phyloP scores from a whole-genome alignment of 2,888 invertebrate species.

The Cheiracanthium punctorium region DNA sequence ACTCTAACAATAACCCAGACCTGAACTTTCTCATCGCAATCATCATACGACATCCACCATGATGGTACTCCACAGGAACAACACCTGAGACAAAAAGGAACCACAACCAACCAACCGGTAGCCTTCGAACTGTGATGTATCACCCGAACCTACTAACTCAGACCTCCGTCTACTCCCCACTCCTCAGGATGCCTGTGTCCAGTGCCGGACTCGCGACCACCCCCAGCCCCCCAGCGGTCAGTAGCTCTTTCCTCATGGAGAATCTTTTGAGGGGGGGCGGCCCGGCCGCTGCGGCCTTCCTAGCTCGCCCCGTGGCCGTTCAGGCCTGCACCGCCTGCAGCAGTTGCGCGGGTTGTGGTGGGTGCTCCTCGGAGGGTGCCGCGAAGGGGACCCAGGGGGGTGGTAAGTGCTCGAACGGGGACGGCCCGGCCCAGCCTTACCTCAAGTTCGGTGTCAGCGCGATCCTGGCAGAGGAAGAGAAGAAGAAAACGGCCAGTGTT shows the following conservation, averaged over 20 bases:
- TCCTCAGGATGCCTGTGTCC: slow-evolving; percentile 52
- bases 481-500: slow-evolving; percentile 55
- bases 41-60: not conserved
- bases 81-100: not conserved
- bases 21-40: not conserved
- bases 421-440: slow-evolving; percentile 42
- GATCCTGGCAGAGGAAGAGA: slow-evolving; percentile 79
- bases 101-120: not conserved
- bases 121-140: slow-evolving; percentile 47
- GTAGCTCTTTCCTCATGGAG: slow-evolving; percentile 71
- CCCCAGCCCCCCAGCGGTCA: slow-evolving; percentile 50
- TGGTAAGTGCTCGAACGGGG: slow-evolving; percentile 43
- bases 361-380: slow-evolving; percentile 21
- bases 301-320: slow-evolving; percentile 69
- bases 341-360: slow-evolving; percentile 43
- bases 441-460: slow-evolving; percentile 93
- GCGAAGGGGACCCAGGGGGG: slow-evolving; percentile 6
- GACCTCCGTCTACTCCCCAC: slow-evolving; percentile 56
- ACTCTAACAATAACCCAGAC: too few relatives aligned
- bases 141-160: slow-evolving; percentile 55
- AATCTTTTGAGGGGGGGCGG: slow-evolving; percentile 70
- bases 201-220: slow-evolving; percentile 35
- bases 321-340: slow-evolving; percentile 49
- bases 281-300: slow-evolving; percentile 41
- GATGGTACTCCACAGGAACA: not conserved